Evolutionary conservation across 2,113 vertebrate genomes (phyloP).

Genomic region (Marmota flaviventris): DNA sequence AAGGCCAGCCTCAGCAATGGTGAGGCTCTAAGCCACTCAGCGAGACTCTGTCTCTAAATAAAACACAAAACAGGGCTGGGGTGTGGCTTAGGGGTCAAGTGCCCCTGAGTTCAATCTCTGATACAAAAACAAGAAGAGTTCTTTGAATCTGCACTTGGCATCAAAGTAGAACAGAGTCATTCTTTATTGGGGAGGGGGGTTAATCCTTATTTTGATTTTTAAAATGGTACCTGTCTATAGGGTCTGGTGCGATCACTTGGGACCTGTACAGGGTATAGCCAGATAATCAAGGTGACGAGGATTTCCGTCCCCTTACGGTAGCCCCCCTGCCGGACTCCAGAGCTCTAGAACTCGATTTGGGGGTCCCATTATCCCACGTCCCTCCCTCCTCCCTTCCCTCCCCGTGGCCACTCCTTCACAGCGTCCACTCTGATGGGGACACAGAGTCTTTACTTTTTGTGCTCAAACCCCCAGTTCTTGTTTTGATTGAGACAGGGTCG

Average conservation of each 20-base stretch:
- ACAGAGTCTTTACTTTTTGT: neutral
- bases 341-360: neutral
- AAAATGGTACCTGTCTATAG: no score
- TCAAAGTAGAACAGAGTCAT: neutral
- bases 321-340: neutral
- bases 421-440: neutral
- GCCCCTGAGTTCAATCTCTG: no score
- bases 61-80: no score
- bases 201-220: neutral
- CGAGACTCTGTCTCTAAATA: no score
- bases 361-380: neutral
- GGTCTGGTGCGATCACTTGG: neutral
- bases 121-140: no score
- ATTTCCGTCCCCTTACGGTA: no score
- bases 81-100: no score
- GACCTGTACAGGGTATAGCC: rapidly evolving
- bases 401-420: neutral
- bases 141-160: neutral
- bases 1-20: no score
- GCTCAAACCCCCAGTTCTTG: neutral
- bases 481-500: neutral
- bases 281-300: neutral
- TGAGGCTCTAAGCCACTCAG: no score
- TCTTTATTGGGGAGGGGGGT: neutral
- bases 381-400: no score